Evolutionary conservation across 2,888 invertebrate species (phyloP).

Genomic region (Drosophila conformis): DNA sequence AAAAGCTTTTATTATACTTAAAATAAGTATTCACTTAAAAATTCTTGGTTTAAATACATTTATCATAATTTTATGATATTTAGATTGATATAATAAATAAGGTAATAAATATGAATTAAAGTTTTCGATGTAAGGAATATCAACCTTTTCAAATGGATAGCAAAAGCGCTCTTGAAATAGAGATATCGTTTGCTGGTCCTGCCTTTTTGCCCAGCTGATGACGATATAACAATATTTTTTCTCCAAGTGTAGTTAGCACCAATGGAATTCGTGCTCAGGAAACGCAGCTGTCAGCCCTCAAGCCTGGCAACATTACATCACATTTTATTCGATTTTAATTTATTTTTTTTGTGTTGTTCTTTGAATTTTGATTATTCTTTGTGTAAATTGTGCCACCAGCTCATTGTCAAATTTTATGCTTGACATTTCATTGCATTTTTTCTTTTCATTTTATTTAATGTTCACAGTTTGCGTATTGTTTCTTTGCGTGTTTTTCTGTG

Average conservation of each 20-base stretch:
- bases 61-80: not conserved
- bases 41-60: not conserved
- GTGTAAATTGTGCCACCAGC: conserved; percentile 19
- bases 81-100: too few species aligned
- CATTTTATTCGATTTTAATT: conserved; percentile 61
- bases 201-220: not conserved
- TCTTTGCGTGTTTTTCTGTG: conserved; percentile 5
- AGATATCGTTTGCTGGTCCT: not conserved
- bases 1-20: too few species aligned
- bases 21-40: not conserved
- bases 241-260: conserved; percentile 9
- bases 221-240: not conserved
- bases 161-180: not conserved
- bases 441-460: conserved; percentile 50
- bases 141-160: not conserved
- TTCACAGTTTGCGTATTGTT: conserved; percentile 21
- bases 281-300: conserved; percentile 16
- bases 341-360: conserved; percentile 29
- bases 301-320: conserved; percentile 28
- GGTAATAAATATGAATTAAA: not conserved
- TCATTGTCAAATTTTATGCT: conserved; percentile 28
- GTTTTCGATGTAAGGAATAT: not conserved
- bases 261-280: conserved; percentile 20
- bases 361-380: conserved; percentile 6
- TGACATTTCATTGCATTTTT: conserved; percentile 59